Evolutionary conservation across 2,797 vertebrate species (phyloP), one percentile per base, ranked within the genome.

Genomic region (Tapirus indicus): DNA sequence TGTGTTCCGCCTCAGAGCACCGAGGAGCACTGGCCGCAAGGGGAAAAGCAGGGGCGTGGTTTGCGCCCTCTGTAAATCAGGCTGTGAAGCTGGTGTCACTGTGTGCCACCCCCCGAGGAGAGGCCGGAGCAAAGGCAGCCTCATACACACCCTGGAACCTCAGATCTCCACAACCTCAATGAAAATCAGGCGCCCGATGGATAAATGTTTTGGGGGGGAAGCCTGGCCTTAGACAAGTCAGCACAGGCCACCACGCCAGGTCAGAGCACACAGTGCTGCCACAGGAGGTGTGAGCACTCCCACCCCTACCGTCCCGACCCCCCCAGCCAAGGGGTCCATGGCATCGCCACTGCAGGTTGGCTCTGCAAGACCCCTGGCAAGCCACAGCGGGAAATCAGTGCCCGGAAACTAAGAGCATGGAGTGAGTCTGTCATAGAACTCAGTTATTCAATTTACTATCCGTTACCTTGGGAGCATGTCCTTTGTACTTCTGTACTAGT

Each of bases 21-120:
- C 2, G 5, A 17, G n/a, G 13, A 35, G 54, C 11, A 0, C 56
- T 1, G 7, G 74, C 38, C 11, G 0, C 68, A 8, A 52, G 32
- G 41, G 23, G 32, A n/a, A 54, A 21, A 38, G 75, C 2, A 23
- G 18, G 14, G 0, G 4, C 1, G 1, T 1, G 25, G 44, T 4
- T 6, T 1, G 6, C 0, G 1, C 13, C 71, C 58, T 6, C 32
- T 4, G 49, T 2, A 32, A 23, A 14, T 21, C 47, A 35, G 52
- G 58, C 12, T 0, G 35, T 10, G n/a, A 35, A 64, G 71, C 54
- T 13, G 21, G 9, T 8, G 10, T 23, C 68, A 49, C 60, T 47
- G 44, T 17, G 16, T 2, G 29, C 17, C 41, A 47, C 29, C n/a
- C 32, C 52, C 11, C 0, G 0, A 84, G 21, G 54, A 5, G 20